Conservation (phyloP, 2,113 vertebrate species). For the Salvelinus fontinalis region DNA sequence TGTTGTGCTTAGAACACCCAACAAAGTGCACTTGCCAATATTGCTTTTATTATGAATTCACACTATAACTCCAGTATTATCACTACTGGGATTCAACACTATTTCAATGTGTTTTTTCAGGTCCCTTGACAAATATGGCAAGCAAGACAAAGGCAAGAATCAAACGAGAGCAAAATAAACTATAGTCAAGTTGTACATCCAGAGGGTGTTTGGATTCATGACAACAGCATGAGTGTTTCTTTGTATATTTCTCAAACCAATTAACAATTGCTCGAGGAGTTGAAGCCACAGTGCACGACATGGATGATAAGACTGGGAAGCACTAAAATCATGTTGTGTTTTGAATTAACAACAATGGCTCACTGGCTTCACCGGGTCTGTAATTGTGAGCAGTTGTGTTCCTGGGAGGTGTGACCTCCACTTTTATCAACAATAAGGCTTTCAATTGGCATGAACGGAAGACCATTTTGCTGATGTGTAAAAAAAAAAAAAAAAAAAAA, state of each 20-base stretch:
- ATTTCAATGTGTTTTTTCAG: neutral
- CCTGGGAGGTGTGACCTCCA: constrained; percentile 16
- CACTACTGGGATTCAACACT: neutral
- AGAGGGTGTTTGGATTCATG: neutral
- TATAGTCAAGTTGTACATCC: neutral
- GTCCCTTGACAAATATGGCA: neutral
- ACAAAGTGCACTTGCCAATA: constrained; percentile 12
- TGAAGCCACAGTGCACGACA: constrained; percentile 7
- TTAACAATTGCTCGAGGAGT: neutral
- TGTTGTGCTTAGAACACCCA: constrained; percentile 6
- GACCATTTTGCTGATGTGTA: constrained; percentile 24
- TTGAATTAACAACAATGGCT: neutral
- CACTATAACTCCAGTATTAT: neutral
- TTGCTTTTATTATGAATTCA: constrained; percentile 4
- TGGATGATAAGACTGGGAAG: neutral
- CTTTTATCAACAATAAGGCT: constrained; percentile 26
- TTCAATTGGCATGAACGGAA: constrained; percentile 36
- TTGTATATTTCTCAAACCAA: constrained; percentile 20
- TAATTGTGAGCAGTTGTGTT: constrained; percentile 7
- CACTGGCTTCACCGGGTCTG: neutral
- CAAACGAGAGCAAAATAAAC: neutral
- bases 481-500: neutral
- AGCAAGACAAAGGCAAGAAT: constrained; percentile 7
- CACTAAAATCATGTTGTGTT: neutral
- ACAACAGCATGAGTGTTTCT: constrained; percentile 9